phyloP scores from a whole-genome alignment of 2,113 vertebrate species.

The Harpagus bidentatus region DNA sequence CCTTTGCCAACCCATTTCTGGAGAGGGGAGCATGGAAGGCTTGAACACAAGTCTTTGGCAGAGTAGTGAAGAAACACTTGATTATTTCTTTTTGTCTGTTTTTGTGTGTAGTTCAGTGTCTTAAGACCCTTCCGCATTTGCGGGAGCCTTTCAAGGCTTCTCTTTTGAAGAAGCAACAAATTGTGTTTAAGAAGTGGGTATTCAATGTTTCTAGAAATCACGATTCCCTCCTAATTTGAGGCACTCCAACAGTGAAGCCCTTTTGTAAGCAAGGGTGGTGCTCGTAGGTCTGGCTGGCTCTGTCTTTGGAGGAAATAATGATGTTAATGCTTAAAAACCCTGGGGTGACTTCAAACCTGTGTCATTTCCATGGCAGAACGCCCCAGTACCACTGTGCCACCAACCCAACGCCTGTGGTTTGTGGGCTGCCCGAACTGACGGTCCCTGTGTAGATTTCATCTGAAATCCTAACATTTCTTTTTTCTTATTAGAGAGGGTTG shows the following conservation, averaged over 20 bases:
- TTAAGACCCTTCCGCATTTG: not conserved
- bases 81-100: not conserved
- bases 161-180: conserved; percentile 14
- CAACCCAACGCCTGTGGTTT: rapidly evolving
- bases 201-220: not conserved
- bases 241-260: not conserved
- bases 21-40: not conserved
- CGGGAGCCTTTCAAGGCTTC: conserved; percentile 18
- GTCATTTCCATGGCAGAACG: not conserved
- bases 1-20: not conserved
- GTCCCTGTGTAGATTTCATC: not conserved
- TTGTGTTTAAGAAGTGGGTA: not conserved
- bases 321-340: not conserved
- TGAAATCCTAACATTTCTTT: not conserved
- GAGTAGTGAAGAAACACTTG: not conserved
- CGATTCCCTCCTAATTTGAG: not conserved
- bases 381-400: not conserved
- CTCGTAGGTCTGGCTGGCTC: not conserved
- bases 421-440: not conserved
- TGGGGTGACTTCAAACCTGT: not conserved
- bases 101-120: not conserved
- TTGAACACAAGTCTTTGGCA: not conserved
- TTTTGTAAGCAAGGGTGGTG: not conserved
- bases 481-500: not conserved
- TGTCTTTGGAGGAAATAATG: not conserved